phyloP scores from a whole-genome alignment of 2,888 invertebrate species.

The Pemphredon lugubris region DNA sequence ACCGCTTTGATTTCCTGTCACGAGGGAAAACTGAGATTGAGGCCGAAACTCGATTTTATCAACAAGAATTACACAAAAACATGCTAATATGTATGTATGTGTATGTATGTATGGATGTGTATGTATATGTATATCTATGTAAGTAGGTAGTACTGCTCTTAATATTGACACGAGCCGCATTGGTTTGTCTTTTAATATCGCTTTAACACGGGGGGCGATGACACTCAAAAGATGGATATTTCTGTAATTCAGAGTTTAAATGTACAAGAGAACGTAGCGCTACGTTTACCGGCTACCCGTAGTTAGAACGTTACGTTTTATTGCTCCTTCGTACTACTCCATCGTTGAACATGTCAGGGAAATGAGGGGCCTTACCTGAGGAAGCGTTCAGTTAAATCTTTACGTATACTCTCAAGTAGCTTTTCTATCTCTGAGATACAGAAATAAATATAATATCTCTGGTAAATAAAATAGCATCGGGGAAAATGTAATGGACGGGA shows the following conservation, averaged over 20 bases:
- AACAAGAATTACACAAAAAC: slow-evolving; percentile 45
- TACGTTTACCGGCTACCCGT: slow-evolving; percentile 4
- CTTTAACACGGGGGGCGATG: not conserved
- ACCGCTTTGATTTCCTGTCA: slow-evolving; percentile 86
- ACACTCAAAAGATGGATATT: no score
- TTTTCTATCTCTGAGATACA: slow-evolving; percentile 63
- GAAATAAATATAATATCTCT: slow-evolving; percentile 53
- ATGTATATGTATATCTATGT: slow-evolving; percentile 3
- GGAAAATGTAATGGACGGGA: no score
- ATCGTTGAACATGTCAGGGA: slow-evolving; percentile 13
- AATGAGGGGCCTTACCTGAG: slow-evolving; percentile 28
- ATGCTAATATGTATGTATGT: slow-evolving; percentile 33
- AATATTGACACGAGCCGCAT: not conserved
- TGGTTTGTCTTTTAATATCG: not conserved
- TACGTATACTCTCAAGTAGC: slow-evolving; percentile 5
- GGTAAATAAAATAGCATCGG: not conserved
- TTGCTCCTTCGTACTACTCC: no score
- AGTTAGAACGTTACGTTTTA: not conserved
- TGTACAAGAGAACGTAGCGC: not conserved
- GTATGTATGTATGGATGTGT: slow-evolving; percentile 5
- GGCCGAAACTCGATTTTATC: slow-evolving; percentile 15
- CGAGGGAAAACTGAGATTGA: slow-evolving; percentile 32
- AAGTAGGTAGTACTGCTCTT: not conserved
- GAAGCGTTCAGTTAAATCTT: slow-evolving; percentile 4
- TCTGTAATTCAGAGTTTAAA: slow-evolving; percentile 64